Conservation (phyloP, 2,113 vertebrate genomes). For the Arizona elegans region DNA sequence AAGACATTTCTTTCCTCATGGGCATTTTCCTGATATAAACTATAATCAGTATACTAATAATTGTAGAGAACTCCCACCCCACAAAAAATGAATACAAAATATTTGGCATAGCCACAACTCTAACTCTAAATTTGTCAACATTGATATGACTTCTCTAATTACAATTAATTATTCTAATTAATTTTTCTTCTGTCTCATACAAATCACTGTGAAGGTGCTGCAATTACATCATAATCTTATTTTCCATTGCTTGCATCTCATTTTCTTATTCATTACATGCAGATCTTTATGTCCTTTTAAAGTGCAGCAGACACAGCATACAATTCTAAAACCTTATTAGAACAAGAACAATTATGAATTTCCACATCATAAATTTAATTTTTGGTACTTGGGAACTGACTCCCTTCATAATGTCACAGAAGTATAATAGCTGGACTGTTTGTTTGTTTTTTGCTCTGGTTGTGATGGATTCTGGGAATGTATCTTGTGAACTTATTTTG, state of each 20-base stretch:
- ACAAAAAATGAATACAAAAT: not conserved
- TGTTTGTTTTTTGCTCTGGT: not conserved
- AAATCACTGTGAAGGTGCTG: not conserved
- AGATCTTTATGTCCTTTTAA: not conserved
- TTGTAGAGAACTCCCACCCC: not conserved
- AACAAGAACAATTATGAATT: not conserved
- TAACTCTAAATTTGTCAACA: not conserved
- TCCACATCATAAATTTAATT: not conserved
- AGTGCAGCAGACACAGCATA: not conserved
- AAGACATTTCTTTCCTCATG: not conserved
- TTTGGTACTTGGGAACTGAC: not conserved
- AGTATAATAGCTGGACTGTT: not conserved
- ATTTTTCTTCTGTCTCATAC: not conserved
- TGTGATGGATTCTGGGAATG: not conserved
- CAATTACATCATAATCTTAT: not conserved
- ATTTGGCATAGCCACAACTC: not conserved
- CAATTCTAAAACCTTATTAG: slow-evolving; percentile 29
- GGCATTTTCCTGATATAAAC: not conserved
- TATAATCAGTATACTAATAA: not conserved
- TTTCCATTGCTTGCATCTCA: not conserved
- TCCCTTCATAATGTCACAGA: not conserved
- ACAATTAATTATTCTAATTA: too few relatives aligned
- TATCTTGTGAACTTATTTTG: not conserved
- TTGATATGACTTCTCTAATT: not conserved
- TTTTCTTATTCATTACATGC: not conserved